Percentiles rank a stretch among this genome's conserved stretches.
Evolutionary conservation across 2,797 vertebrate genomes (phyloP).

Genomic region (Rallus crepitans): DNA sequence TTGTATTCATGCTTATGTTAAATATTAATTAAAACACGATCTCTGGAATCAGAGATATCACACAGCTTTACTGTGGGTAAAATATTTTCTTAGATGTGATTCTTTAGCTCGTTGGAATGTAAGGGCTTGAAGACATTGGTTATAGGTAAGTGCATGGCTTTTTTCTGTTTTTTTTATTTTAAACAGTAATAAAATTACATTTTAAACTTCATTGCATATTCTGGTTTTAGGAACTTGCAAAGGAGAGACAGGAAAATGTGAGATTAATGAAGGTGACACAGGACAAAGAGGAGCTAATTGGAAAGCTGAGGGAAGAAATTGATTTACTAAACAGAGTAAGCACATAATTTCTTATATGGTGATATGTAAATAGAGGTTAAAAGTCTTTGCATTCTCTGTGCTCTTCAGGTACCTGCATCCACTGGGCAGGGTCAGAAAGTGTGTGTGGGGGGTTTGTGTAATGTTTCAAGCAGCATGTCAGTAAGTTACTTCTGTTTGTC

Average conservation of each 20-base stretch:
- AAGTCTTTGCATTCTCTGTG: neutral
- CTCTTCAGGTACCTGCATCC: rapidly evolving
- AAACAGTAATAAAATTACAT: neutral
- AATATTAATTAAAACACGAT: neutral
- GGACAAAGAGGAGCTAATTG: slow-evolving; percentile 94
- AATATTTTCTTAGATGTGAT: neutral
- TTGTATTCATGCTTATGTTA: neutral
- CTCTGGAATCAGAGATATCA: neutral
- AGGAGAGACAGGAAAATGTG: slow-evolving; percentile 90
- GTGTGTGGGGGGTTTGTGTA: neutral
- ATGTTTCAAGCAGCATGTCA: neutral
- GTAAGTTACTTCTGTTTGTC: neutral
- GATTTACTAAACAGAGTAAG: slow-evolving; percentile 97
- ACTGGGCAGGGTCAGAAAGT: neutral
- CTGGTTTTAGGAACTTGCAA: slow-evolving; percentile 85
- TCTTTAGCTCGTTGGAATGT: neutral
- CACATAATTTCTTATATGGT: neutral
- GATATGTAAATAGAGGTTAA: neutral
- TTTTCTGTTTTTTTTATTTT: neutral
- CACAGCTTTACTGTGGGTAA: neutral
- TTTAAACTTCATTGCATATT: slow-evolving; percentile 12
- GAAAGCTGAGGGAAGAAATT: slow-evolving; percentile 95
- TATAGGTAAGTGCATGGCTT: neutral
- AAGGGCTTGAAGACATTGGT: neutral
- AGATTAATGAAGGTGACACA: slow-evolving; percentile 87